A percentile compares a stretch with the other conserved stretches of the same genome.
These are phyloP conservation scores for Eupithecia tripunctaria DNA, from an alignment of 2,888 invertebrate genomes.

Conservation along the genomic window DNA sequence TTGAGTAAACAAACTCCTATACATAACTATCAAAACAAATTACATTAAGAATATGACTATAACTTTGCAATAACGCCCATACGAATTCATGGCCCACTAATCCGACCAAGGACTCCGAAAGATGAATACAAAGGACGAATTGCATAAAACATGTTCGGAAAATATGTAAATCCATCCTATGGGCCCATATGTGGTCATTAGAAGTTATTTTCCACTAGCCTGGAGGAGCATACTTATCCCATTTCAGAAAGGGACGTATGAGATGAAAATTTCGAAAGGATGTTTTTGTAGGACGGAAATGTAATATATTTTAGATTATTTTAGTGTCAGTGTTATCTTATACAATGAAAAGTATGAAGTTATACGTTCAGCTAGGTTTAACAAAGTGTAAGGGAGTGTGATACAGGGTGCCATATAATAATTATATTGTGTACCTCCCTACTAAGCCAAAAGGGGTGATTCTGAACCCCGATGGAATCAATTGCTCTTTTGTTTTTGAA, in stretches of 20 bases:
- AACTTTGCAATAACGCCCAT: constrained; percentile 20
- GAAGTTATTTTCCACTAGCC: constrained; percentile 36
- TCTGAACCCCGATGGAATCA: no score
- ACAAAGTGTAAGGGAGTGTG: no score
- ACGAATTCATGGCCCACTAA: constrained; percentile 31
- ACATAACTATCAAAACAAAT: not conserved
- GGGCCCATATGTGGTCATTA: constrained; percentile 38
- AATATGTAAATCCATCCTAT: constrained; percentile 44
- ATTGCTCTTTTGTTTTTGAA: no score
- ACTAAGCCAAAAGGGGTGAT: no score
- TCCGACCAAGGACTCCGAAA: constrained; percentile 20
- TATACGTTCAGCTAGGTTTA: not conserved
- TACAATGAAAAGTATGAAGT: no score
- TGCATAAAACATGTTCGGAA: constrained; percentile 36
- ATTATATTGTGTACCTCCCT: no score
- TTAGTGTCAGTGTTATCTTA: not conserved
- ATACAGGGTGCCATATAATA: no score
- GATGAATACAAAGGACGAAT: constrained; percentile 34
- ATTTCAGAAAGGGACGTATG: constrained; percentile 19
- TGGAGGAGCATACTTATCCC: constrained; percentile 31
- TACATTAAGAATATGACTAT: not conserved
- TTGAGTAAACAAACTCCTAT: not conserved
- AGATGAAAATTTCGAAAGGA: constrained; percentile 8
- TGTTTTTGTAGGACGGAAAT: constrained; percentile 7
- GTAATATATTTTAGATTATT: not conserved